phyloP scores from a whole-genome alignment of 2,888 invertebrate genomes.

The Brassicogethes aeneus region DNA sequence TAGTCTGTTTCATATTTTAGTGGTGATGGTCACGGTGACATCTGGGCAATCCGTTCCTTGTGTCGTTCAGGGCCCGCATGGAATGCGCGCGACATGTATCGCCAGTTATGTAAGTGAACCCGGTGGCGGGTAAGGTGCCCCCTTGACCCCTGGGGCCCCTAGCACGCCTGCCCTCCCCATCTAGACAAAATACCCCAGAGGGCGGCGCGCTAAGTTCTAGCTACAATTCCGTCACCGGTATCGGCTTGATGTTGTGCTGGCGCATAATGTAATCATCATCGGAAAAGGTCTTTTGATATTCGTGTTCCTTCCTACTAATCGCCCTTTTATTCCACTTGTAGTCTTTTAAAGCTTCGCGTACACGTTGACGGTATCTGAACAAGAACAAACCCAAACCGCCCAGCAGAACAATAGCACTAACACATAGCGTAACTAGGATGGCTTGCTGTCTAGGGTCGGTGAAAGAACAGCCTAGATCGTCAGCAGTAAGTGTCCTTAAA shows the following conservation, averaged over 20 bases:
- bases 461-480: constrained; percentile 73
- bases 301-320: constrained; percentile 70
- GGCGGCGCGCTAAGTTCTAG: constrained; percentile 91
- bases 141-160: constrained; percentile 43
- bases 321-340: constrained; percentile 71
- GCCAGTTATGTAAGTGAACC: constrained; percentile 67
- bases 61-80: constrained; percentile 33
- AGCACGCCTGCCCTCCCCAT: constrained; percentile 41
- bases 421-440: constrained; percentile 67
- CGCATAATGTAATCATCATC: constrained; percentile 78
- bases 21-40: constrained; percentile 34
- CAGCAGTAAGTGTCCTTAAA: constrained; percentile 58
- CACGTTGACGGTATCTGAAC: constrained; percentile 70
- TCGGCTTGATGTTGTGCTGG: constrained; percentile 49
- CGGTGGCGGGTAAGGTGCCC: constrained; percentile 61
- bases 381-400: constrained; percentile 63
- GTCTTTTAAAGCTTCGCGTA: constrained; percentile 74
- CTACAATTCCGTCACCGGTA: constrained; percentile 91
- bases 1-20: constrained; percentile 20
- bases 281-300: constrained; percentile 83
- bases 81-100: constrained; percentile 51
- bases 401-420: constrained; percentile 62
- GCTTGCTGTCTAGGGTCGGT: constrained; percentile 73
- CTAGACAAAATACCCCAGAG: constrained; percentile 64
- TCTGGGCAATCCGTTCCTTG: constrained; percentile 36